Evolutionary conservation across 2,113 vertebrate genomes (phyloP), one percentile per base, ranked within the genome.

Genomic region (Leptobrachium leishanense): DNA sequence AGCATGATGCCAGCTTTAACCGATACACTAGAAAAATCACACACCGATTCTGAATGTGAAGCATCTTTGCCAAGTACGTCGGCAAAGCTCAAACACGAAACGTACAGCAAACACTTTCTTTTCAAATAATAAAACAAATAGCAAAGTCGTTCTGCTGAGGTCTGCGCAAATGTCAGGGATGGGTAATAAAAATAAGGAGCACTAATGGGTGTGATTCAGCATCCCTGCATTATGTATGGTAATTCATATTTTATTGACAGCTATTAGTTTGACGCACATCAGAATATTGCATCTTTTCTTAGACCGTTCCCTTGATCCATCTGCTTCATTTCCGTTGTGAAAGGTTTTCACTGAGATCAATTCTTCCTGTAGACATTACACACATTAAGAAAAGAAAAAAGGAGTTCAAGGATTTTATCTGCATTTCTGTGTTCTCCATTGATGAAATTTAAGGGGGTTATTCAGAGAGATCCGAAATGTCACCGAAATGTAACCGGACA

Each of bases 21-120:
- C 55, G 74, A 84, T 39, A 86, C 64, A 70, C 53, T 81, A 79
- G 77, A 87, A 90, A 90, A 87, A 85, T 86, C 87, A 90, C 85
- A 83, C 83, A 67, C 84, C 75, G 67, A 72, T 68, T 53, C 50
- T 82, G 79, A 89, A 88, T 85, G 72, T 84, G 40, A 40, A 83
- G 72, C 2, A 2, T 72, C 66, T 3, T 5, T 68, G 77, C 72
- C 44, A 68, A 42, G 54, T 68, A 39, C 53, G 3, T 40, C 72
- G 12, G 41, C 2, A 43, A 55, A 68, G 31, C 55, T 46, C 57
- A 70, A 63, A 0, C 0, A 1, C 42, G 43, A 42, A 31, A 43
- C 65, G 57, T 50, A 39, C 41, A 77, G 44, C 43, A 65, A 74
- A 66, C 10, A 66, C 42, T 82, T 50, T 69, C 54, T 0, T 2